Conservation (phyloP, 2,113 vertebrate species). For the Mus spicilegus region DNA sequence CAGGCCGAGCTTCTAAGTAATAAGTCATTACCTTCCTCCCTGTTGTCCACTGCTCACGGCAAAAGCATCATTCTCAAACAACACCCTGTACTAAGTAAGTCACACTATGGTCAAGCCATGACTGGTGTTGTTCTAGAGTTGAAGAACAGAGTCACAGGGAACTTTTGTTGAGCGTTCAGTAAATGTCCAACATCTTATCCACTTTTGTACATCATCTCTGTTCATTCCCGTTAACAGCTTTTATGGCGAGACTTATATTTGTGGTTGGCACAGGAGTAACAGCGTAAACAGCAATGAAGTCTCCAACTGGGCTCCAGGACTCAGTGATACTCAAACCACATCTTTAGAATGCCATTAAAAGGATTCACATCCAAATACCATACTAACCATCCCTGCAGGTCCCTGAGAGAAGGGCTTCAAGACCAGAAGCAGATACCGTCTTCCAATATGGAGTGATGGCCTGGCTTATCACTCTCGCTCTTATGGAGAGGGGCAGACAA, state of each 20-base stretch:
- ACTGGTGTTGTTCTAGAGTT: not conserved
- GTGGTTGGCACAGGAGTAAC: not conserved
- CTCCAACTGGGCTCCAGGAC: not conserved
- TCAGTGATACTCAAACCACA: not conserved
- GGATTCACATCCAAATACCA: not conserved
- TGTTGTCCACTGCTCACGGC: not conserved
- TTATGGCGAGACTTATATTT: not conserved
- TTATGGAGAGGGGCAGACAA: not conserved
- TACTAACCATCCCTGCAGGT: not conserved
- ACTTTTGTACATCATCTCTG: not conserved
- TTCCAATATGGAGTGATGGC: not conserved
- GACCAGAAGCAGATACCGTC: not conserved
- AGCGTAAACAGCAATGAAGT: not conserved
- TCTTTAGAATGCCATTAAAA: not conserved
- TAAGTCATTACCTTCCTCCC: not conserved
- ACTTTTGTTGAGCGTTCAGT: not conserved
- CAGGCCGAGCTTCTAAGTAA: not conserved
- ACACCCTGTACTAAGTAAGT: not conserved
- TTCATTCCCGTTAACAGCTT: not conserved
- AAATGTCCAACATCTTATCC: not conserved
- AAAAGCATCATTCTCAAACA: conserved; percentile 7
- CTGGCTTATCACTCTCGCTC: not conserved
- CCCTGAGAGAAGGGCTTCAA: not conserved
- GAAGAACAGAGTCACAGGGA: not conserved
- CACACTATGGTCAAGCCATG: not conserved